Base-by-base conservation (phyloP, 1,140 invertebrate genomes). In the Aphidius ervi region DNA sequence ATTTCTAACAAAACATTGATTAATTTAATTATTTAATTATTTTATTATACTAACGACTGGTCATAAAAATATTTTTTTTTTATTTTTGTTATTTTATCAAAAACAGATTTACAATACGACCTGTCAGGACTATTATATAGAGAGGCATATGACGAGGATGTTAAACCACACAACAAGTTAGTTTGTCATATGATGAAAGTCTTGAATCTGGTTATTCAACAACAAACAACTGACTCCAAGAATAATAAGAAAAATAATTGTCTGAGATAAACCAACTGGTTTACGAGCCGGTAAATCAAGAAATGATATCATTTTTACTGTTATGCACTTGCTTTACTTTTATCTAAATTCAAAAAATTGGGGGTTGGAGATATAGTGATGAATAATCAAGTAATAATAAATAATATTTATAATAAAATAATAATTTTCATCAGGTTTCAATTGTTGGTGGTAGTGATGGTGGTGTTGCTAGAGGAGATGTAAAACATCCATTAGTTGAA, bases 371-470 rank as follows among this genome's bases (percentile, higher is more conserved):
- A 3, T 16, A 42, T 58, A 47, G 40, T 31, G 46, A 42, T 5
- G 57, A 67, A 40, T 55, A 42, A 4, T 40, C 3, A 8, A 6
- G 10, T n/a, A n/a, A n/a, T n/a, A 42, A n/a, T 8, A 55, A 41
- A 10, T 9, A 46, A 43, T 8, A 3, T 31, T 31, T 9, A 7
- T 39, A 6, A 23, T 4, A 43, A 6, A 43, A 6, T 43, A 6
- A 9, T 9, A 9, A 37, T 53, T 40, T 10, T 53, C 9, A 6
- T 43, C 42, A 89, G 87, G 87, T 91, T n/a, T 80, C 98, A 31
- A 95, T 99, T 64, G 93, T 99, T 46, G 97, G 97, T 3, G 97
- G 97, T 8, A 97, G 97, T 20, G 97, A 99, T 82, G 96, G 96
- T 7, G 95, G 97, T 4, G 95, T 98, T 9, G 92, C 93, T 0